A percentile compares a stretch with the other conserved stretches of the same genome.
Conservation (phyloP, 2,888 invertebrate genomes). For the Spodoptera exigua region DNA sequence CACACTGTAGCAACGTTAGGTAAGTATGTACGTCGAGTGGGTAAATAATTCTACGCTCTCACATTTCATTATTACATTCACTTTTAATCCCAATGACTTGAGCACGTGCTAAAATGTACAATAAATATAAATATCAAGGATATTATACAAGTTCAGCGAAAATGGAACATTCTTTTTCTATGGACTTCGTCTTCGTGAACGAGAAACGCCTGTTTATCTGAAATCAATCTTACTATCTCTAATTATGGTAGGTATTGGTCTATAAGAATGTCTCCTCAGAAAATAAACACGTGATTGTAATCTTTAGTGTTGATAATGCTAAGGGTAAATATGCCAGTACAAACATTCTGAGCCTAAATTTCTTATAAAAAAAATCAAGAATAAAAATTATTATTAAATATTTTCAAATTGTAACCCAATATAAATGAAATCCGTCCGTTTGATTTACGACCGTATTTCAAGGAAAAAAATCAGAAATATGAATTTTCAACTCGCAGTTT, state of each 20-base stretch:
- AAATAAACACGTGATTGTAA: too few relatives aligned
- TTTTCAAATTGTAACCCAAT: conserved; percentile 22
- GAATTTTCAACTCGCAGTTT: conserved; percentile 31
- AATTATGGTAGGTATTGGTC: too few relatives aligned
- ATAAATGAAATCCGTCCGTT: conserved; percentile 28
- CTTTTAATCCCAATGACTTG: conserved; percentile 26
- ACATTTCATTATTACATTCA: conserved; percentile 40
- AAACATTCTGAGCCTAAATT: too few relatives aligned
- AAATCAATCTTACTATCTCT: too few relatives aligned
- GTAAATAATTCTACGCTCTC: conserved; percentile 27
- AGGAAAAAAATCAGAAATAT: conserved; percentile 46
- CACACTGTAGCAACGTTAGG: not conserved
- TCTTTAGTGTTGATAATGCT: too few relatives aligned
- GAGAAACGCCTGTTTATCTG: too few relatives aligned
- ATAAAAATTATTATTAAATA: not conserved
- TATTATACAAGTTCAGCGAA: not conserved
- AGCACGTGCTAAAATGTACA: conserved; percentile 10
- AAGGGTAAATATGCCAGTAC: too few relatives aligned
- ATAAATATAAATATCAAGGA: conserved; percentile 14
- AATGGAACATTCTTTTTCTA: too few relatives aligned
- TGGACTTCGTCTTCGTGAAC: too few relatives aligned
- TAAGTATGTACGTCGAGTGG: not conserved
- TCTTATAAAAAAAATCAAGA: too few relatives aligned
- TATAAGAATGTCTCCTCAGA: too few relatives aligned
- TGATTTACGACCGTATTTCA: conserved; percentile 30